Percentiles rank a stretch among this genome's conserved stretches.
phyloP scores from a whole-genome alignment of 1,140 invertebrate genomes.

The Drosophila bocki region DNA sequence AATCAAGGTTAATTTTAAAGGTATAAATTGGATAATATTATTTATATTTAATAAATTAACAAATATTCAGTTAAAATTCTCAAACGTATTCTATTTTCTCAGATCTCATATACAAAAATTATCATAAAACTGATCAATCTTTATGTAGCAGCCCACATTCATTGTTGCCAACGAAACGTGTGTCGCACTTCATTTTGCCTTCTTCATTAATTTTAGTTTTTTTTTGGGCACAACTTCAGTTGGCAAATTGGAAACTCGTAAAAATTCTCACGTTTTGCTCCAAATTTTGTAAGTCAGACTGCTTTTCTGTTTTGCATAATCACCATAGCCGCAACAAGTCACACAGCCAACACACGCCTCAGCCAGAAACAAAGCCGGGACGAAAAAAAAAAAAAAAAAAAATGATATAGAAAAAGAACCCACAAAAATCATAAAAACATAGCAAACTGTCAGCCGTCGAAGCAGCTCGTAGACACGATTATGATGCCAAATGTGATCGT shows the following conservation, averaged over 20 bases:
- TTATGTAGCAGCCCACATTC: background rate
- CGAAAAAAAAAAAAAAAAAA: too few species aligned
- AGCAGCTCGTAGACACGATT: conserved; percentile 56
- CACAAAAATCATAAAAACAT: conserved; percentile 37
- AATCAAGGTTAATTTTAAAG: background rate
- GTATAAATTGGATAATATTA: background rate
- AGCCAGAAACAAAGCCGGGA: conserved; percentile 13
- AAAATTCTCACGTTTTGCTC: conserved; percentile 79
- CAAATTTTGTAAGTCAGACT: conserved; percentile 57
- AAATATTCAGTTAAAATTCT: background rate
- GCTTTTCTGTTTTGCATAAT: conserved; percentile 62
- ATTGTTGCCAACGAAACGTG: conserved; percentile 37
- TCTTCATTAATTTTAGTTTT: background rate
- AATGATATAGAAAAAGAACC: conserved; percentile 17
- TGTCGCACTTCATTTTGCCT: conserved; percentile 47
- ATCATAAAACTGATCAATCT: background rate
- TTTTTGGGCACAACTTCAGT: conserved; percentile 37
- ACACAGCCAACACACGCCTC: conserved; percentile 20
- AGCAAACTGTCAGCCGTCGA: conserved; percentile 62
- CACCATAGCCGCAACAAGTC: conserved; percentile 35
- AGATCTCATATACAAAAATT: background rate
- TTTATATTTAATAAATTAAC: background rate
- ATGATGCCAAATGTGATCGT: conserved; percentile 67
- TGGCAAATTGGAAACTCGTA: conserved; percentile 77
- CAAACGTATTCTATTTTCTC: background rate